Evolutionary conservation across 2,888 invertebrate genomes (phyloP).

Genomic region (Cantharis rufa): DNA sequence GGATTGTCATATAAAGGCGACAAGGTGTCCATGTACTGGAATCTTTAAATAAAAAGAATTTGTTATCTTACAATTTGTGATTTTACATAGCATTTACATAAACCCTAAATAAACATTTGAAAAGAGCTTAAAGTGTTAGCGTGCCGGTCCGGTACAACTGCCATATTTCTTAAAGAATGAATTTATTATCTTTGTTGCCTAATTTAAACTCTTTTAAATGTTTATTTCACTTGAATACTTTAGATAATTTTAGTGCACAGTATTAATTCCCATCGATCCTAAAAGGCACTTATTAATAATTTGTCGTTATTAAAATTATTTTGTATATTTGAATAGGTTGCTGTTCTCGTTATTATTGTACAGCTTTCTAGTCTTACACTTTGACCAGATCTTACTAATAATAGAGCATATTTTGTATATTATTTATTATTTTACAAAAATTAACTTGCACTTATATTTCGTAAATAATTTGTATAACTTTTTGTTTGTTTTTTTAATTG

Average conservation of each 20-base stretch:
- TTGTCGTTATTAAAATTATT: not conserved
- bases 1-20: constrained; percentile 64
- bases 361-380: not conserved
- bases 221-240: not conserved
- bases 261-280: not conserved
- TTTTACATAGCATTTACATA: not conserved
- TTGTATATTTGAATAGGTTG: not conserved
- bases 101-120: not conserved
- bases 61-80: constrained; percentile 1
- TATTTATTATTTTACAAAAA: not conserved
- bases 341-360: not conserved
- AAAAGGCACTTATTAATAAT: not conserved
- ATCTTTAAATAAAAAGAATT: constrained; percentile 44
- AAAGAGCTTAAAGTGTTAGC: not conserved
- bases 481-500: constrained; percentile 7
- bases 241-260: not conserved
- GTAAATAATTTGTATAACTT: not conserved
- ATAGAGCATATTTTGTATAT: not conserved
- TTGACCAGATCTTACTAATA: not conserved
- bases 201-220: not conserved
- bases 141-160: not conserved
- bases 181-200: not conserved
- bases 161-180: not conserved
- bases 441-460: not conserved
- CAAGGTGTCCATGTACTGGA: constrained; percentile 71